Evolutionary conservation across 2,797 vertebrate genomes (phyloP).

Genomic region (Sorex maritimensis): DNA sequence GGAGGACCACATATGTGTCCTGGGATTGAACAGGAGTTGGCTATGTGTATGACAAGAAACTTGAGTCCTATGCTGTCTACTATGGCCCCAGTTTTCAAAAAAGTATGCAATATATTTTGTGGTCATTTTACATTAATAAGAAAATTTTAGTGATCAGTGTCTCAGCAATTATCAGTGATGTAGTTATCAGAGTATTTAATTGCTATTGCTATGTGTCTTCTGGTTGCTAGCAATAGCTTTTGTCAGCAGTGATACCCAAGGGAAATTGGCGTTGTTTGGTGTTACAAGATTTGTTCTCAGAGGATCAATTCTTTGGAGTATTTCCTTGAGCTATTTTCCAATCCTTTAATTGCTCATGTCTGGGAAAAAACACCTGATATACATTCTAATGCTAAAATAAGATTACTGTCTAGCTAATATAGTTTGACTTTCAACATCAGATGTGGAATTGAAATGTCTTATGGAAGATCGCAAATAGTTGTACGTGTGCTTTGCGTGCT

Average conservation of each 20-base stretch:
- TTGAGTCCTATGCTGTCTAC: too few species aligned
- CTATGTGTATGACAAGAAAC: too few species aligned
- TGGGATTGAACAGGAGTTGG: too few species aligned
- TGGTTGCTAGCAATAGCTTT: slow-evolving; percentile 86
- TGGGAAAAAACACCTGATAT: slow-evolving; percentile 89
- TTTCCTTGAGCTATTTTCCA: slow-evolving; percentile 91
- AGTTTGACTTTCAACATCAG: slow-evolving; percentile 87
- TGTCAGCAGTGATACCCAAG: slow-evolving; percentile 81
- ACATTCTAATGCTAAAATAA: slow-evolving; percentile 90
- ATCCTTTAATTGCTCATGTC: slow-evolving; percentile 93
- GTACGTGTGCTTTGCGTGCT: too few species aligned
- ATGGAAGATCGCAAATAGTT: too few species aligned
- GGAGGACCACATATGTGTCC: too few species aligned
- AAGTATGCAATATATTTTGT: neutral
- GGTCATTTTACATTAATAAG: neutral
- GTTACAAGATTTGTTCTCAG: slow-evolving; percentile 88
- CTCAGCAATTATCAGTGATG: slow-evolving; percentile 30
- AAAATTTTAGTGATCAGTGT: slow-evolving; percentile 45
- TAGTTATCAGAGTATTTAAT: slow-evolving; percentile 76
- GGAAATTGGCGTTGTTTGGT: slow-evolving; percentile 88
- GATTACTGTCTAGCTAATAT: slow-evolving; percentile 89
- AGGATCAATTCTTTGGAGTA: slow-evolving; percentile 88
- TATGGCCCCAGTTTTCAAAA: neutral
- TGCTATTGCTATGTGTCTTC: slow-evolving; percentile 84
- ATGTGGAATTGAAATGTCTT: slow-evolving; percentile 77